phyloP scores from a whole-genome alignment of 2,888 invertebrate species.

The Drosophila emarginata region DNA sequence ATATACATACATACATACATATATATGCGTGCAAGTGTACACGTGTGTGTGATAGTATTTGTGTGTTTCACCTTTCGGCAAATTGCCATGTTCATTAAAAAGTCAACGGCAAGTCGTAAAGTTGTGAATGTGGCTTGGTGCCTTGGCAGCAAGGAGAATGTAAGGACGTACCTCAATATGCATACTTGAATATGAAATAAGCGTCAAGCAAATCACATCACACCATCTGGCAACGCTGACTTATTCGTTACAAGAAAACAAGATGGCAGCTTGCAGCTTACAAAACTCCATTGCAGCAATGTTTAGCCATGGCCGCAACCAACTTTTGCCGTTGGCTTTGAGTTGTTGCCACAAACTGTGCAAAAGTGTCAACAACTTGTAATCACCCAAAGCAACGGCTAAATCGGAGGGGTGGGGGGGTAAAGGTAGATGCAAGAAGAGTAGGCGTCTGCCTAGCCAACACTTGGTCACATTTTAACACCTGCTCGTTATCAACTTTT shows the following conservation, averaged over 20 bases:
- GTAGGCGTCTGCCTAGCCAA: conserved; percentile 47
- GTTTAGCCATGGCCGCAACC: conserved; percentile 57
- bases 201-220: conserved; percentile 46
- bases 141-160: conserved; percentile 12
- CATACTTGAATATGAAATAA: conserved; percentile 40
- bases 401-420: neutral
- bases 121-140: conserved; percentile 48
- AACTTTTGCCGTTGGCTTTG: conserved; percentile 65
- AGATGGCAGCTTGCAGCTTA: conserved; percentile 56
- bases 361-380: conserved; percentile 70
- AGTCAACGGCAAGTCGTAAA: conserved; percentile 72
- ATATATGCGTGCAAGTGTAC: neutral
- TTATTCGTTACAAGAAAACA: conserved; percentile 36
- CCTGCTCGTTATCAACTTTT: conserved; percentile 78
- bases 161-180: conserved; percentile 32
- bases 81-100: conserved; percentile 76
- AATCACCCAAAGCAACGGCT: conserved; percentile 49
- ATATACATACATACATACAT: conserved; percentile 11
- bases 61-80: conserved; percentile 62
- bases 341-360: conserved; percentile 73
- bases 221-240: conserved; percentile 45
- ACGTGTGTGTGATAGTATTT: conserved; percentile 18
- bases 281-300: conserved; percentile 51
- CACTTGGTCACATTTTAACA: conserved; percentile 76
- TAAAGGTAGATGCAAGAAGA: neutral